Conservation (phyloP, 2,888 invertebrate species). For the Agriopis aurantiaria region DNA sequence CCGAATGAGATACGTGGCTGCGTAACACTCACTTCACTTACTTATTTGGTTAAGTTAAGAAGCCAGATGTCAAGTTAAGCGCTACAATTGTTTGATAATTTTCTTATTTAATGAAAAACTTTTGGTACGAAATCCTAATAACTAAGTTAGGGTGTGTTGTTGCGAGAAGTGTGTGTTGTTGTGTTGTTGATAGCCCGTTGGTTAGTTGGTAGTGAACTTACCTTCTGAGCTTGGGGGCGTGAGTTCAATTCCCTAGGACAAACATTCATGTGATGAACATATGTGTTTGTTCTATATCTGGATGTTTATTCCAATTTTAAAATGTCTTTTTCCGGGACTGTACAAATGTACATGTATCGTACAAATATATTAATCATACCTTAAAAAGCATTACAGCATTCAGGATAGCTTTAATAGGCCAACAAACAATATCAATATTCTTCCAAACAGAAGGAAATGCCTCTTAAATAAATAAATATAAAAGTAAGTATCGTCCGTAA, state of each 20-base stretch:
- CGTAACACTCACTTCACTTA: constrained; percentile 11
- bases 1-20: constrained; percentile 41
- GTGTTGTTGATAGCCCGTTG: too few species aligned
- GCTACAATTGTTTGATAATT: not conserved
- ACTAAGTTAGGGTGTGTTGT: too few species aligned
- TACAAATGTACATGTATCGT: too few species aligned
- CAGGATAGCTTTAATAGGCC: not conserved
- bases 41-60: constrained; percentile 3
- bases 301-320: too few species aligned
- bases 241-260: too few species aligned
- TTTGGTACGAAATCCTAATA: not conserved
- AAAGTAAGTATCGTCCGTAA: constrained; percentile 10
- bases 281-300: too few species aligned
- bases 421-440: constrained; percentile 6
- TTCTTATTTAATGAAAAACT: not conserved
- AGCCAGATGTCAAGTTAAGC: constrained; percentile 9
- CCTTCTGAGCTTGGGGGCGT: too few species aligned
- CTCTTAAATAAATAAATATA: constrained; percentile 25
- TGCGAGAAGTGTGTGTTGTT: too few species aligned
- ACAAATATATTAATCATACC: not conserved
- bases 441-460: constrained; percentile 12
- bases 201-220: too few species aligned
- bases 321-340: too few species aligned
- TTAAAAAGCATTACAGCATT: not conserved
- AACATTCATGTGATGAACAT: too few species aligned